Base-by-base conservation (phyloP, 2,888 invertebrate genomes). In the Drosophila histrio region DNA sequence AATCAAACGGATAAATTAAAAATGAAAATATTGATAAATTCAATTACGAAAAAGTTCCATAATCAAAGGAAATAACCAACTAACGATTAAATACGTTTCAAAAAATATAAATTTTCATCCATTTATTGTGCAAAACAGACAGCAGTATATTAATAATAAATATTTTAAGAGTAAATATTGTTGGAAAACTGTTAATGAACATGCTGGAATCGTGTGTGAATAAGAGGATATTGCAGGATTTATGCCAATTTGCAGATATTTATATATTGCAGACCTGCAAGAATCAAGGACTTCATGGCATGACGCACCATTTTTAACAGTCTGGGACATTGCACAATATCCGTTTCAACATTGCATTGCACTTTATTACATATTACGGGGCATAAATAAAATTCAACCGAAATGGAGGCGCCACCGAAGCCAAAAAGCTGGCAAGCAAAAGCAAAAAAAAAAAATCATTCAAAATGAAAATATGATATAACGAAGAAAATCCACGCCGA, bases 331-430 rank as follows among this genome's bases (percentile, higher is more conserved):
- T 72, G 66, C 77, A 70, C 64, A 74, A 82, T 87, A 81, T 82
- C 85, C 82, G 85, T 53, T 79, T 81, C 53, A 56, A 72, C 76
- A 72, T 59, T 70, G 65, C 62, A 58, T 43, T 75, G 78, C 80
- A 80, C 69, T 87, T 72, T 75, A 75, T 75, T 63, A 44, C 53
- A 57, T 47, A 76, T 70, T 70, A 68, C 43, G 70, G 47, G 39
- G 58, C 67, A 82, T 81, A 87, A 81, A 82, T 81, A 82, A 87
- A 81, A 65, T 71, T 64, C 24, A 39, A 43, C 28, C 21, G 22
- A 22, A 70, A 30, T 19, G 49, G 32, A 57, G 71, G 65, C 76
- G 53, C 66, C 73, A 54, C 15, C 15, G 17, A 36, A 36, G 17
- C 17, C 30, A 7, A 47, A n/a, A 5, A 47, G 13, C 54, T 24